Conservation (phyloP, 2,113 vertebrate species). For the Rhegmatorhina hoffmannsi region DNA sequence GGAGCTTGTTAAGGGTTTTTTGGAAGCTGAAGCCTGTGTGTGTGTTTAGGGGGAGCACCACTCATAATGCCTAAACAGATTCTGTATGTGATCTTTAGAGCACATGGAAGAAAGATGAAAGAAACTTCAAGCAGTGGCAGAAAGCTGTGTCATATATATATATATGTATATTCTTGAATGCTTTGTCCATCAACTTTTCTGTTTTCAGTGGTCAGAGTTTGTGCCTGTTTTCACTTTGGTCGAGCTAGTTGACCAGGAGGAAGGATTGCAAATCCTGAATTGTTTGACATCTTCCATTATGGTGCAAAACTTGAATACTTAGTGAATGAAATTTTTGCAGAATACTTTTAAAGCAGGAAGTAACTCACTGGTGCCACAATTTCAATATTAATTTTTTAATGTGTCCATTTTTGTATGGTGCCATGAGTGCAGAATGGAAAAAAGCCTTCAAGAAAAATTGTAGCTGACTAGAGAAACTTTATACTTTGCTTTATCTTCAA, state of each 20-base stretch:
- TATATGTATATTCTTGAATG: background rate
- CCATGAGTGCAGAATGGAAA: background rate
- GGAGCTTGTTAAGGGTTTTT: background rate
- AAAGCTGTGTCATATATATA: background rate
- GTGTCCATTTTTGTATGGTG: background rate
- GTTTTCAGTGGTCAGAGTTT: background rate
- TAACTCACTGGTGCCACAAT: background rate
- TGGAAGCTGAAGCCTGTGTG: background rate
- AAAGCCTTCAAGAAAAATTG: background rate
- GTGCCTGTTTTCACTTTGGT: background rate
- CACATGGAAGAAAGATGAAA: background rate
- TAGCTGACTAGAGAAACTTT: background rate
- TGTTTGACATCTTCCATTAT: background rate
- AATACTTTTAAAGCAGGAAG: background rate
- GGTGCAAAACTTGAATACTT: background rate
- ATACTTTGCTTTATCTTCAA: background rate
- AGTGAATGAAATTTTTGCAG: background rate
- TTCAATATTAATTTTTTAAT: background rate
- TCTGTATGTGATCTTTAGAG: background rate
- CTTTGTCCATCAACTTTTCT: background rate
- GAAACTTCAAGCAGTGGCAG: background rate
- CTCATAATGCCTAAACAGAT: background rate
- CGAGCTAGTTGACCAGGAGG: background rate
- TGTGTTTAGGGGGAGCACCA: background rate
- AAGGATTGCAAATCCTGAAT: background rate